Evolutionary conservation across 2,888 invertebrate species (phyloP).

Genomic region (Chrysolina americana): DNA sequence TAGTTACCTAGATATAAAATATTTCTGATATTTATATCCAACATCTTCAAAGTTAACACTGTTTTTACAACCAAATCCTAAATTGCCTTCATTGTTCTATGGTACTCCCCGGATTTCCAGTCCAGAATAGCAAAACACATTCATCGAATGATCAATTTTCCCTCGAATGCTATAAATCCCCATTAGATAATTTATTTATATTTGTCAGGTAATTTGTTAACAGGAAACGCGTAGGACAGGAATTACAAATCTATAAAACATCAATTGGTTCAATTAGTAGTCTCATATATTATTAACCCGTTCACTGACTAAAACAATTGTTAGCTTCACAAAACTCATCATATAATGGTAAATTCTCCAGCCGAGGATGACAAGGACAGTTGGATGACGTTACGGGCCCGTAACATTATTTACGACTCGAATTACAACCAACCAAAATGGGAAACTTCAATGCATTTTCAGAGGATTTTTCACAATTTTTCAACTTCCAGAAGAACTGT

Average conservation of each 20-base stretch:
- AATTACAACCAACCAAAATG: too few relatives aligned
- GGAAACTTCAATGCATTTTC: too few relatives aligned
- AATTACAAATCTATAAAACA: constrained; percentile 53
- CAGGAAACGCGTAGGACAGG: constrained; percentile 42
- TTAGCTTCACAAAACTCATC: constrained; percentile 52
- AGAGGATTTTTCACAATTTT: too few relatives aligned
- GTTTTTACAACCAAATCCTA: too few relatives aligned
- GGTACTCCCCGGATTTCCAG: too few relatives aligned
- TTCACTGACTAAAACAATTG: constrained; percentile 51
- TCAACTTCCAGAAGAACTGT: too few relatives aligned
- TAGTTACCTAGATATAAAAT: too few relatives aligned
- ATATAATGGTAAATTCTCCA: constrained; percentile 35
- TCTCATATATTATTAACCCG: constrained; percentile 52
- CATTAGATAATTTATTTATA: constrained; percentile 51
- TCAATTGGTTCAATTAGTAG: constrained; percentile 55
- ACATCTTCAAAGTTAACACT: too few relatives aligned
- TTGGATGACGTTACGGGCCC: constrained; percentile 25
- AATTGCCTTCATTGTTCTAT: too few relatives aligned
- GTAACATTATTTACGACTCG: not conserved
- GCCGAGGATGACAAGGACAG: constrained; percentile 33
- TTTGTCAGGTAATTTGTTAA: constrained; percentile 51
- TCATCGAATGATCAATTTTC: constrained; percentile 26
- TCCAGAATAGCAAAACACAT: not conserved
- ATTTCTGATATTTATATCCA: too few relatives aligned
- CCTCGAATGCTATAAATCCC: constrained; percentile 41